A percentile compares a stretch with the other conserved stretches of the same genome.
Evolutionary conservation across 2,888 invertebrate genomes (phyloP).

Genomic region (Spisula solida): DNA sequence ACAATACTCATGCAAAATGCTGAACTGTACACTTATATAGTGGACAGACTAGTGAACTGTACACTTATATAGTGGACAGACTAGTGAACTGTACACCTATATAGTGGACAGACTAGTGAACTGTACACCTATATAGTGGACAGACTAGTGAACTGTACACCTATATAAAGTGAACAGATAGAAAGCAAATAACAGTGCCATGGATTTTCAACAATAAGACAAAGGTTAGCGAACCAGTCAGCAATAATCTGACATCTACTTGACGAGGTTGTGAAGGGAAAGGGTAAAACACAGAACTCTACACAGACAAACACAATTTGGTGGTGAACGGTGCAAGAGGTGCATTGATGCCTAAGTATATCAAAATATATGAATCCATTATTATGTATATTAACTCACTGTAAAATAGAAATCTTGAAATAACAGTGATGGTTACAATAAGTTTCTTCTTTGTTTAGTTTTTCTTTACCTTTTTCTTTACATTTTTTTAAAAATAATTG

Average conservation of each 20-base stretch:
- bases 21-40: conserved; percentile 3
- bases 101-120: conserved; percentile 17
- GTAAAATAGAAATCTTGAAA: too few species aligned
- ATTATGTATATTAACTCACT: too few species aligned
- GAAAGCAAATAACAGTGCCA: conserved; percentile 23
- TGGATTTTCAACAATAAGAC: background rate
- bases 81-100: conserved; percentile 12
- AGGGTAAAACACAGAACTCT: background rate
- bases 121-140: background rate
- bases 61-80: background rate
- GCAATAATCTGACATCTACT: background rate
- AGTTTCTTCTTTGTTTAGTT: too few species aligned
- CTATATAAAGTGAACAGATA: conserved; percentile 7
- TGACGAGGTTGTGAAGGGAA: background rate
- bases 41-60: too few species aligned
- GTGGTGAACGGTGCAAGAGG: conserved; percentile 20
- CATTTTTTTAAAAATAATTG: too few species aligned
- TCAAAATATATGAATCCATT: too few species aligned
- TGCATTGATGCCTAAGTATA: background rate
- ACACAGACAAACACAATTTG: conserved; percentile 17
- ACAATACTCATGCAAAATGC: conserved; percentile 45
- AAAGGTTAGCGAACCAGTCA: conserved; percentile 16
- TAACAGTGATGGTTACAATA: too few species aligned
- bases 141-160: conserved; percentile 14
- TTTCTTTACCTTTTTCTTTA: too few species aligned